phyloP scores from a whole-genome alignment of 2,888 invertebrate genomes.

The Gandaritis pyraliata region DNA sequence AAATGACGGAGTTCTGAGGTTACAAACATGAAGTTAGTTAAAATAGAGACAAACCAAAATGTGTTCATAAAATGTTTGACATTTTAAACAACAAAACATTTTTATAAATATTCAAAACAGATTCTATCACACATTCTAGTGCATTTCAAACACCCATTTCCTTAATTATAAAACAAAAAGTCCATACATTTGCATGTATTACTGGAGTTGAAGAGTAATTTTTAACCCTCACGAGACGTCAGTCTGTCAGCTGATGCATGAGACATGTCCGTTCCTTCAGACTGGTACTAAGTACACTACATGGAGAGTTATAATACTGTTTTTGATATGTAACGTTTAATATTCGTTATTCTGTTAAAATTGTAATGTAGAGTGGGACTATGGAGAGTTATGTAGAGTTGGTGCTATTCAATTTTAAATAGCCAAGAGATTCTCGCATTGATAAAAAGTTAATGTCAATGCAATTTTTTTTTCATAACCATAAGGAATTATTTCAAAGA shows the following conservation, averaged over 20 bases:
- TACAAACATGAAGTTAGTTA: too few relatives aligned
- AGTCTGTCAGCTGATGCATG: slow-evolving; percentile 66
- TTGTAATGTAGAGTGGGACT: slow-evolving; percentile 34
- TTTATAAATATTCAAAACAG: slow-evolving; percentile 1
- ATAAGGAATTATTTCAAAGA: too few relatives aligned
- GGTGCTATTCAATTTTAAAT: slow-evolving; percentile 2
- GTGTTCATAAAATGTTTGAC: too few relatives aligned
- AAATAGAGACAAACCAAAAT: too few relatives aligned
- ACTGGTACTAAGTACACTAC: slow-evolving; percentile 68
- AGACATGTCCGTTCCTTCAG: slow-evolving; percentile 65
- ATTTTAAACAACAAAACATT: background rate
- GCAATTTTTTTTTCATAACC: too few relatives aligned
- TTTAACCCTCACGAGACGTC: slow-evolving; percentile 65
- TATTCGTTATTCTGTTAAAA: slow-evolving; percentile 46
- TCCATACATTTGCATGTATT: slow-evolving; percentile 39
- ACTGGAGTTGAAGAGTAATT: slow-evolving; percentile 52
- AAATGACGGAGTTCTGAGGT: too few relatives aligned
- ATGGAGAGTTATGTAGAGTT: slow-evolving; percentile 11
- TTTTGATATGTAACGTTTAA: slow-evolving; percentile 50
- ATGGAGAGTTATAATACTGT: slow-evolving; percentile 60
- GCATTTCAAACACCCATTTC: slow-evolving; percentile 21
- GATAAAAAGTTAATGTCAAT: background rate
- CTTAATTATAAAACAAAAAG: slow-evolving; percentile 38
- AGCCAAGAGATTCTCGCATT: background rate
- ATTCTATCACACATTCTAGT: slow-evolving; percentile 19